Evolutionary conservation across 2,797 vertebrate species (phyloP).

Genomic region (Muscicapa striata): DNA sequence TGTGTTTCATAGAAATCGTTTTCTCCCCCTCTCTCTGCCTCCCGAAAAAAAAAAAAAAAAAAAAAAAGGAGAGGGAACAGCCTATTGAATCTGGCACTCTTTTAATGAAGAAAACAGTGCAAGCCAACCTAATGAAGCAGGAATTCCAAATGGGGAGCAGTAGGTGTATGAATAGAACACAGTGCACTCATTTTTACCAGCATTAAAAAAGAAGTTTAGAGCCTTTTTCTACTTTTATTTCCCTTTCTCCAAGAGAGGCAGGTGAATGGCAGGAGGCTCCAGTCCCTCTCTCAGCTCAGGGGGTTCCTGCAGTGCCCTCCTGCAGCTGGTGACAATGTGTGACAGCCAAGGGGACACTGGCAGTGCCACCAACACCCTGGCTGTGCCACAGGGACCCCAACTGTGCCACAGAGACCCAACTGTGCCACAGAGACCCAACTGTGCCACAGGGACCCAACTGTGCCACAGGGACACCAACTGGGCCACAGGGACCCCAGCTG

Average conservation of each 20-base stretch:
- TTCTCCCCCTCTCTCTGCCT: neutral
- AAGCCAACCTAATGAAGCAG: conserved; percentile 12
- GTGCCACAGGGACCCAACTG: neutral
- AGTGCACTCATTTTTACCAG: neutral
- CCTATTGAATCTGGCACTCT: conserved; percentile 1
- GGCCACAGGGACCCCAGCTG: neutral
- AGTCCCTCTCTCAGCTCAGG: neutral
- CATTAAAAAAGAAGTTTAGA: neutral
- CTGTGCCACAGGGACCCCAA: neutral
- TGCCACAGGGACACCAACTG: neutral
- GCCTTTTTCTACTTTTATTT: neutral
- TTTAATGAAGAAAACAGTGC: neutral
- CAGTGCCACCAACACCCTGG: neutral
- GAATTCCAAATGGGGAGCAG: conserved; percentile 33
- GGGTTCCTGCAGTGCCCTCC: neutral
- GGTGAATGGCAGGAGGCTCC: neutral
- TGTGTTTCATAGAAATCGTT: neutral
- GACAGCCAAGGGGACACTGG: neutral
- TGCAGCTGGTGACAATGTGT: neutral
- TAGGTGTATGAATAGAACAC: neutral
- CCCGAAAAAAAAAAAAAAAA: neutral
- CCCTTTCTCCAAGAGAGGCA: neutral
- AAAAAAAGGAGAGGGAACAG: neutral
- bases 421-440: accelerated
- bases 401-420: neutral